Evolutionary conservation across 2,888 invertebrate species (phyloP).

Genomic region (Neoascia interrupta): DNA sequence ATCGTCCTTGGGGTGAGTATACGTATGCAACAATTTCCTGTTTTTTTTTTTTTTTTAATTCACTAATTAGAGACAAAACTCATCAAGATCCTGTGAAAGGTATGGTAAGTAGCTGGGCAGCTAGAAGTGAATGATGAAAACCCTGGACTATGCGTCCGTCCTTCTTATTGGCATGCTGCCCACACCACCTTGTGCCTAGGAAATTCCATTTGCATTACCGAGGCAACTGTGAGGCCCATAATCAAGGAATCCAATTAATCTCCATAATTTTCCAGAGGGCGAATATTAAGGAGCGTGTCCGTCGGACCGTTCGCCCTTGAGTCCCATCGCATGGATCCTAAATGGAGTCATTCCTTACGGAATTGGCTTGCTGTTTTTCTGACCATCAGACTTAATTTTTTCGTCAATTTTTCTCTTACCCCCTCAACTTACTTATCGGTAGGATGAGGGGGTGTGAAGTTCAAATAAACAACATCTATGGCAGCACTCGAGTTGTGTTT

Average conservation of each 20-base stretch:
- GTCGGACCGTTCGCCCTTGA: no score
- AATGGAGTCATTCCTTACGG: no score
- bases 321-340: no score
- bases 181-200: no score
- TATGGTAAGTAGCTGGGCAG: not conserved
- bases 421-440: no score
- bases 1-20: no score
- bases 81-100: conserved; percentile 40
- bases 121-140: not conserved
- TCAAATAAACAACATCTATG: no score
- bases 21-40: no score
- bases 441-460: no score
- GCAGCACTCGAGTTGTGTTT: conserved; percentile 6
- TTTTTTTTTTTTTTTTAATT: conserved; percentile 26
- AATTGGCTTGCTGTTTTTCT: no score
- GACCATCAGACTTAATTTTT: no score
- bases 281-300: conserved; percentile 26
- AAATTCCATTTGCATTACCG: conserved; percentile 49
- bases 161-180: conserved; percentile 43
- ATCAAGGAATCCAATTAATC: conserved; percentile 65
- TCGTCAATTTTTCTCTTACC: no score
- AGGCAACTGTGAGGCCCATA: conserved; percentile 20
- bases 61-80: conserved; percentile 57
- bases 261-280: conserved; percentile 35
- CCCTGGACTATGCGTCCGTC: conserved; percentile 4